phyloP scores from a whole-genome alignment of 1,140 invertebrate genomes.

The Geopemphigus sp. region DNA sequence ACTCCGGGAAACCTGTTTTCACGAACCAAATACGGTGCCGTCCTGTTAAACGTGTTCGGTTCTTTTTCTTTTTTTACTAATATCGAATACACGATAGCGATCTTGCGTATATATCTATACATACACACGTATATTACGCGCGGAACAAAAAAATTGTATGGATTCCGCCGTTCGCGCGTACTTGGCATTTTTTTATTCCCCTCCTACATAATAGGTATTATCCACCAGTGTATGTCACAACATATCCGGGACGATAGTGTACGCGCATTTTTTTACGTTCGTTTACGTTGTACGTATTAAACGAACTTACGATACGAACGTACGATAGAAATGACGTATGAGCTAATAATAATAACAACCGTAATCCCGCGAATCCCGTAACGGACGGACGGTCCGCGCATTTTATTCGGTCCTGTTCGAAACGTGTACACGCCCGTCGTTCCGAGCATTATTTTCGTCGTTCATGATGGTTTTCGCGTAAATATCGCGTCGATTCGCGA shows the following conservation, averaged over 20 bases:
- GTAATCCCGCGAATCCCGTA: no score
- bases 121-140: conserved; percentile 1
- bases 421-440: no score
- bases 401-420: no score
- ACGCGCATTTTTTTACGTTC: not conserved
- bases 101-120: not conserved
- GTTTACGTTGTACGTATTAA: not conserved
- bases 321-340: no score
- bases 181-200: not conserved
- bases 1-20: conserved; percentile 35
- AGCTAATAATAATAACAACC: no score
- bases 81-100: no score
- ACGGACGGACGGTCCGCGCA: no score
- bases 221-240: no score
- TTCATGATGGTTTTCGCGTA: no score
- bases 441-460: no score
- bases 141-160: conserved; percentile 2
- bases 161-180: not conserved
- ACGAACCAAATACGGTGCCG: conserved; percentile 40
- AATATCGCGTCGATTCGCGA: no score
- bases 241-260: not conserved
- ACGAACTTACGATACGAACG: not conserved
- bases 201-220: not conserved
- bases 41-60: conserved; percentile 35
- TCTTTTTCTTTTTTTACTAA: no score